These are phyloP conservation scores for Brachionus paranguensis DNA, from an alignment of 1,140 invertebrate species.

Conservation along the genomic window DNA sequence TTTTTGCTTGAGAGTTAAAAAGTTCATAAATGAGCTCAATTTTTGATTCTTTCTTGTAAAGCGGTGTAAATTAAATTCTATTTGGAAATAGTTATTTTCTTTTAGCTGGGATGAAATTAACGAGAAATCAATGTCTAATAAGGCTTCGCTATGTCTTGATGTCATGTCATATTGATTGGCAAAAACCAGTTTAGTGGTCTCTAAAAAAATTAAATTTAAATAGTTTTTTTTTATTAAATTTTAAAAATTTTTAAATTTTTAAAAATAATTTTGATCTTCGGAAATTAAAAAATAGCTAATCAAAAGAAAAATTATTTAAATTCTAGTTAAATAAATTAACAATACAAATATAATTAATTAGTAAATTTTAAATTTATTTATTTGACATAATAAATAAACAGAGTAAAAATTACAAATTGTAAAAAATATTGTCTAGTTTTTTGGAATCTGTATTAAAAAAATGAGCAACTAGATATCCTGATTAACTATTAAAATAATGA, in stretches of 20 bases:
- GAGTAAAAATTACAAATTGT: too few species aligned
- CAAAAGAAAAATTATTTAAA: too few species aligned
- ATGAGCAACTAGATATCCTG: too few species aligned
- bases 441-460: too few species aligned
- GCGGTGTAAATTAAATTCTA: neutral
- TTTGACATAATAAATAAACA: too few species aligned
- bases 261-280: too few species aligned
- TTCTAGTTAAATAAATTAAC: too few species aligned
- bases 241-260: neutral
- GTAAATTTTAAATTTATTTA: too few species aligned
- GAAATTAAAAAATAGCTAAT: too few species aligned
- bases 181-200: neutral
- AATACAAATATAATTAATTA: too few species aligned
- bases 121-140: neutral
- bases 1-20: slow-evolving; percentile 8
- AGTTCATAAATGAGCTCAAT: neutral
- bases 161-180: neutral
- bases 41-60: neutral
- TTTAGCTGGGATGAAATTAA: neutral
- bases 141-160: neutral
- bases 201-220: neutral
- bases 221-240: neutral
- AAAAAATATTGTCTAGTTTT: too few species aligned
- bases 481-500: too few species aligned
- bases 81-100: neutral